Conservation (phyloP, 2,797 vertebrate species). For the Tinamus major region DNA sequence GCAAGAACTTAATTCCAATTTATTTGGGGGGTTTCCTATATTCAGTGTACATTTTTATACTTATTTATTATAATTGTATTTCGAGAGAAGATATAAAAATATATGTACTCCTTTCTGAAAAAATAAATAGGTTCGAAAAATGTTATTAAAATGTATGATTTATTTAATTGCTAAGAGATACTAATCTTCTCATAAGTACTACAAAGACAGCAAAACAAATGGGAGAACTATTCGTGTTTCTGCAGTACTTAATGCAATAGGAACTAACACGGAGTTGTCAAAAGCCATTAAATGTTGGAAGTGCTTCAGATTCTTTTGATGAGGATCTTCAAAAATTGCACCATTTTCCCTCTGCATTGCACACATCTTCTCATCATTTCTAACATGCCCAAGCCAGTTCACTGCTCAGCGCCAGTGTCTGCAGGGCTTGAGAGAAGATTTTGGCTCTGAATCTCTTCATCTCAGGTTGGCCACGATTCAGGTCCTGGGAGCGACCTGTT, state of each 20-base stretch:
- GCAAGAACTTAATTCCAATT: background rate
- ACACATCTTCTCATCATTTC: background rate
- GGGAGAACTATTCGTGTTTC: background rate
- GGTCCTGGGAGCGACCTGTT: background rate
- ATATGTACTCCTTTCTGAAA: background rate
- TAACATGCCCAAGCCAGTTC: fast-evolving
- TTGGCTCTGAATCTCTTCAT: background rate
- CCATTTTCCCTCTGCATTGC: background rate
- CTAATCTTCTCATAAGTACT: background rate
- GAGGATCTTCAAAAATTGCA: conserved; percentile 13
- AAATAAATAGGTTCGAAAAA: background rate
- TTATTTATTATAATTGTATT: background rate
- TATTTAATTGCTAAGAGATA: background rate
- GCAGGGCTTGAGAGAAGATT: background rate
- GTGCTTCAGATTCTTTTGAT: background rate
- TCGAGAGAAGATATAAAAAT: background rate
- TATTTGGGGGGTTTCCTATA: background rate
- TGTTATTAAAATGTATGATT: background rate
- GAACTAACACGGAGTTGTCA: background rate
- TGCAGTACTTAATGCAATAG: background rate
- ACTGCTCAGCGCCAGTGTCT: background rate
- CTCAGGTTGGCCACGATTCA: background rate
- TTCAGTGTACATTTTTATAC: background rate
- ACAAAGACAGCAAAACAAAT: background rate
- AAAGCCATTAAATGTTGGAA: background rate